A percentile compares a stretch with the other conserved stretches of the same genome.
phyloP scores from a whole-genome alignment of 2,888 invertebrate genomes.

The Leptura quadrifasciata region DNA sequence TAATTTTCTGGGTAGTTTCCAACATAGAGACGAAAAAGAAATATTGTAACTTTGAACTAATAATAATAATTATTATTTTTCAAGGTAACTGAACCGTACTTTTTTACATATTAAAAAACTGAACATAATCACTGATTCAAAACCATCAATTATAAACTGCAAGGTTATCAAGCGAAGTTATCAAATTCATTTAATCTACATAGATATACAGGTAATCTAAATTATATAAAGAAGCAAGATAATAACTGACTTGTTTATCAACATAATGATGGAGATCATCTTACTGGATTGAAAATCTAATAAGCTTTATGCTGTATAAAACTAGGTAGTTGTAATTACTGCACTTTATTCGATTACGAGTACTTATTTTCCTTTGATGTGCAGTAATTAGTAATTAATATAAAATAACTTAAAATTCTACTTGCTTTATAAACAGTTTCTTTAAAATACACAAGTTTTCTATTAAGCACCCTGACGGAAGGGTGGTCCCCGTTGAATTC shows the following conservation, averaged over 20 bases:
- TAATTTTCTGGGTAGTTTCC: not conserved
- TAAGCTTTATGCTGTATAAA: not conserved
- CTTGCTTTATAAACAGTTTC: too few species aligned
- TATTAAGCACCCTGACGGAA: too few species aligned
- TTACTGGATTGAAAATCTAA: not conserved
- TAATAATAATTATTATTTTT: constrained; percentile 8
- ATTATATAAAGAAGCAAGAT: not conserved
- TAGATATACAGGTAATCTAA: constrained; percentile 2
- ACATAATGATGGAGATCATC: not conserved
- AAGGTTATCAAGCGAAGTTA: not conserved
- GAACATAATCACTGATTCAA: not conserved
- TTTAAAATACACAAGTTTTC: too few species aligned
- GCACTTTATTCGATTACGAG: too few species aligned
- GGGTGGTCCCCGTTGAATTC: too few species aligned
- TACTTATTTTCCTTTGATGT: too few species aligned
- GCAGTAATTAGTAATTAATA: too few species aligned
- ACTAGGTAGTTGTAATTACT: not conserved
- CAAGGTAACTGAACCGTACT: not conserved
- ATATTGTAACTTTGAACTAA: not conserved
- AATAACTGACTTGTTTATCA: not conserved
- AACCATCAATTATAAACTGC: constrained; percentile 12
- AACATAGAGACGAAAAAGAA: not conserved
- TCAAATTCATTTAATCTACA: constrained; percentile 1
- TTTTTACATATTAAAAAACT: not conserved
- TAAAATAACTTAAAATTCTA: too few species aligned